Evolutionary conservation across 2,797 vertebrate species (phyloP).

Genomic region (Pteropus rufus): DNA sequence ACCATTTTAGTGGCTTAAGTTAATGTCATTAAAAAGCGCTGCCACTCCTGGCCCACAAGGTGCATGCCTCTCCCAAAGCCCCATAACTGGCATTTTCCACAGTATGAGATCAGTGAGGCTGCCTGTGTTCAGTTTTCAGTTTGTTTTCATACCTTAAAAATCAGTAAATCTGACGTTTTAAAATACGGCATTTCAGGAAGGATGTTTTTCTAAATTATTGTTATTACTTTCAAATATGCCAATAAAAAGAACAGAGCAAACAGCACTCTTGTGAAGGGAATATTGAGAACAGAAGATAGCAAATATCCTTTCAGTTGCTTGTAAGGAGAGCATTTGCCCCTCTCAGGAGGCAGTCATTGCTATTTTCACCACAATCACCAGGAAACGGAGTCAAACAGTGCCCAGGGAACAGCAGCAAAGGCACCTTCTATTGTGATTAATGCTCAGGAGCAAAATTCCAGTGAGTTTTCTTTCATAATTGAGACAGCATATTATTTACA

Average conservation of each 20-base stretch:
- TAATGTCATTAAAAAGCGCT: background rate
- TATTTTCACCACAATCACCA: background rate
- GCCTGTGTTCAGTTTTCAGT: background rate
- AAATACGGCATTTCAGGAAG: background rate
- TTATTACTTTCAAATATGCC: background rate
- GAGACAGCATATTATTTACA: background rate
- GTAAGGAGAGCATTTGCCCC: background rate
- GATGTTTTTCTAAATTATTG: conserved; percentile 30
- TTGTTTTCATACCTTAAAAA: conserved; percentile 10
- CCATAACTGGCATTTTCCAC: background rate
- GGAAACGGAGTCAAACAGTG: background rate
- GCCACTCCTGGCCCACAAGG: background rate
- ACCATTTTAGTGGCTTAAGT: background rate
- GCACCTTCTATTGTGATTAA: background rate
- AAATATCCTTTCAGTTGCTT: background rate
- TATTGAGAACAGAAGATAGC: background rate
- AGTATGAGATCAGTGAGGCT: background rate
- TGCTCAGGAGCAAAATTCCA: background rate
- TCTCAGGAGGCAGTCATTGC: background rate
- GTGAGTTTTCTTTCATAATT: background rate
- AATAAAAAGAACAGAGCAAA: background rate
- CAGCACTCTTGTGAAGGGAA: background rate
- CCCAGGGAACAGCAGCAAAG: background rate
- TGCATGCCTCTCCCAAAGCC: background rate
- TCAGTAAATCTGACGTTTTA: background rate